phyloP scores from a whole-genome alignment of 2,113 vertebrate species.

The Hymenochirus boettgeri region DNA sequence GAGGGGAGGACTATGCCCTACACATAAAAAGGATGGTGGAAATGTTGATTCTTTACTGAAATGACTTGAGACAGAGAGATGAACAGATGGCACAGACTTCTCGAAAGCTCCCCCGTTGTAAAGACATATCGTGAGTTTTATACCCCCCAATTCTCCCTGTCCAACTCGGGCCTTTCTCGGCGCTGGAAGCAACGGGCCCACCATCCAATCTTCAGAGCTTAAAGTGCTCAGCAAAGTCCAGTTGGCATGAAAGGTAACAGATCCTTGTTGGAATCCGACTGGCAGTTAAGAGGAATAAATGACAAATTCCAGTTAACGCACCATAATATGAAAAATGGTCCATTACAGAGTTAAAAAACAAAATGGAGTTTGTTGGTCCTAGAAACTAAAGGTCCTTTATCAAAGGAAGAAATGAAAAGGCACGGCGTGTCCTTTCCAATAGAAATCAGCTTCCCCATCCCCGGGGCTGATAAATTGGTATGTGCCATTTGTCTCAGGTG shows the following conservation, averaged over 20 bases:
- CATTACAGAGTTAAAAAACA: neutral
- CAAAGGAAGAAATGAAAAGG: slow-evolving; percentile 32
- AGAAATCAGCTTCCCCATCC: neutral
- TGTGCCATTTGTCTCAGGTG: neutral
- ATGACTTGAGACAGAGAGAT: too few relatives aligned
- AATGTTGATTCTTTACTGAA: neutral
- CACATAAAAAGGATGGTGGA: neutral
- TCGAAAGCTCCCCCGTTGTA: neutral
- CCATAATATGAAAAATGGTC: slow-evolving; percentile 12
- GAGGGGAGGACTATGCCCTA: neutral
- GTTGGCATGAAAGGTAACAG: neutral
- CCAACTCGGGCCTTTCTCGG: neutral
- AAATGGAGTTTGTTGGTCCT: slow-evolving; percentile 25
- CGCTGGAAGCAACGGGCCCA: neutral
- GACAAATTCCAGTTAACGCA: slow-evolving; percentile 11
- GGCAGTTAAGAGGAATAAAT: neutral
- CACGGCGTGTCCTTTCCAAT: slow-evolving; percentile 38
- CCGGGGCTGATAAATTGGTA: neutral
- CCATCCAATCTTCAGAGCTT: neutral
- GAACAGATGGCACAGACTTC: too few relatives aligned
- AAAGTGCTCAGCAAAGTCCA: neutral
- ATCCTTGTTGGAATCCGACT: slow-evolving; percentile 1
- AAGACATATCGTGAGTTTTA: neutral
- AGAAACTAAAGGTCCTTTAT: slow-evolving; percentile 28
- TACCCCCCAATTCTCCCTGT: neutral